A percentile compares a stretch with the other conserved stretches of the same genome.
phyloP scores from a whole-genome alignment of 2,888 invertebrate species.

The Arctia plantaginis region DNA sequence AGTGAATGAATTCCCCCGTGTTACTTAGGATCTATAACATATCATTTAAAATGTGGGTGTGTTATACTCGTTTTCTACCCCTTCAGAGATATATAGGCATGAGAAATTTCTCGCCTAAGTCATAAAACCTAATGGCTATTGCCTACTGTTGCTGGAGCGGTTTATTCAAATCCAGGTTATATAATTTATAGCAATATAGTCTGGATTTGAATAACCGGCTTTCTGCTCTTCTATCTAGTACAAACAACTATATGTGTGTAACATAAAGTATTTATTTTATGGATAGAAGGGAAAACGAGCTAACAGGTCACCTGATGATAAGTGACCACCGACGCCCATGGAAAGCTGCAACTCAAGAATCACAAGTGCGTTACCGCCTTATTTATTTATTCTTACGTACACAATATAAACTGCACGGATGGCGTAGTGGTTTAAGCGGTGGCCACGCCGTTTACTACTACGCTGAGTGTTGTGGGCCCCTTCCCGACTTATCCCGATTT shows the following conservation, averaged over 20 bases:
- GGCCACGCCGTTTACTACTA: no score
- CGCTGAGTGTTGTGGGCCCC: no score
- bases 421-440: no score
- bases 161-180: not conserved
- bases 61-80: not conserved
- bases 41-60: not conserved
- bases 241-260: not conserved
- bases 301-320: no score
- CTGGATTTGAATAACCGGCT: not conserved
- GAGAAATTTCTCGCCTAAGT: not conserved
- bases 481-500: no score
- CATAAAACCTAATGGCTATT: not conserved
- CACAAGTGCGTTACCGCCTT: not conserved
- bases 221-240: not conserved
- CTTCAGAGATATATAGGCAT: not conserved
- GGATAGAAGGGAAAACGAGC: no score
- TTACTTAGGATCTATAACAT: not conserved
- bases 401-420: no score
- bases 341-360: not conserved
- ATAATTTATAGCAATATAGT: not conserved
- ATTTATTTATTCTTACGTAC: no score
- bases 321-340: no score
- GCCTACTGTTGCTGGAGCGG: not conserved
- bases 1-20: not conserved
- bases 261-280: no score